Evolutionary conservation across 2,797 vertebrate genomes (phyloP), one percentile per base, ranked within the genome.

Genomic region (Sarcophilus harrisii): DNA sequence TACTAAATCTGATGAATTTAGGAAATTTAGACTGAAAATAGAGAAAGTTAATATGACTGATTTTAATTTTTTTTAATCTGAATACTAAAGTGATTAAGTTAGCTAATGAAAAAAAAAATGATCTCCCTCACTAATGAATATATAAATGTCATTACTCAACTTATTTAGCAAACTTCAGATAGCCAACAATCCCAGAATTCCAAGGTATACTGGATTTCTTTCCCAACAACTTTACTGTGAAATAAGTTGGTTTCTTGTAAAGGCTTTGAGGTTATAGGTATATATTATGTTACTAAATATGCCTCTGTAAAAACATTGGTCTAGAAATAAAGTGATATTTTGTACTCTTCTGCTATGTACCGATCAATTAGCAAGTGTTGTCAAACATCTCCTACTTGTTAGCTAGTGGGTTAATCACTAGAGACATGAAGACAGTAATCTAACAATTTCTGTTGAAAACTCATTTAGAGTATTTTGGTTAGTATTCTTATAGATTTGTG

Each of bases 11-110:
- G 58, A 73, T 92, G 87, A 24, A 94, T 97, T 93, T 93, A 94
- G 93, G 28, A 91, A 60, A 95, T 90, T 58, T 96, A 45, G 90
- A 92, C 66, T 97, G 98, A 97, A 97, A 73, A 96, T 58, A 97
- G 90, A 94, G 24, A 55, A 95, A 90, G 12, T 92, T 96, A 94
- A 93, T 95, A 57, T 95, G 92, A 97, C 92, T 59, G 0, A 96
- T 87, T 24, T 32, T 2, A 29, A 95, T 94, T 97, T 96, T 94
- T 55, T 97, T 96, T 96, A 96, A 95, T 97, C 45, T 98, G 27
- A 94, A 95, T 94, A 94, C 30, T 91, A 95, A 87, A 3, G 38
- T 49, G 38, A 81, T 81, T 81, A 81, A 38, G 8, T 87, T 87
- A 21, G 27, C 73, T 87, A 49, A 49, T 81, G 38, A 38, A 81